phyloP scores from a whole-genome alignment of 2,113 vertebrate species.

The Tauraco erythrolophus region DNA sequence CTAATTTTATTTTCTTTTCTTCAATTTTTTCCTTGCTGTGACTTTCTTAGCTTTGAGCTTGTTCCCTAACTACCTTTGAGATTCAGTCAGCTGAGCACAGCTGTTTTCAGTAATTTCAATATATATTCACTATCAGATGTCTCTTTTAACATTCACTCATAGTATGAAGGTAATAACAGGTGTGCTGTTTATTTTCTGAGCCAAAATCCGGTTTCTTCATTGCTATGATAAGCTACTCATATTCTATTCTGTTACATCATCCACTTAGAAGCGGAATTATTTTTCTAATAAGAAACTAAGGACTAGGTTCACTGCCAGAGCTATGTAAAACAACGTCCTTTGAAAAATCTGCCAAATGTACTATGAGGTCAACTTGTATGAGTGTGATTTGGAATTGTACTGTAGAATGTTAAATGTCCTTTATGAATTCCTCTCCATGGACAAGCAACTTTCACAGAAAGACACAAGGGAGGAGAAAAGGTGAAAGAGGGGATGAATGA shows the following conservation, averaged over 20 bases:
- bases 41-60: not conserved
- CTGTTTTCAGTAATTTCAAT: slow-evolving; percentile 39
- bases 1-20: not conserved
- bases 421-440: not conserved
- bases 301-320: not conserved
- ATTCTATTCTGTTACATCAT: not conserved
- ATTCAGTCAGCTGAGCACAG: not conserved
- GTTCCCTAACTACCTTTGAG: not conserved
- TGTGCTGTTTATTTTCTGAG: not conserved
- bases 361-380: not conserved
- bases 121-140: not conserved
- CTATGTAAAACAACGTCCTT: not conserved
- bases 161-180: not conserved
- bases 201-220: not conserved
- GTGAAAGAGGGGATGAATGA: not conserved
- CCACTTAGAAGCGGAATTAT: not conserved
- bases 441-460: not conserved
- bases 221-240: not conserved
- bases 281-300: slow-evolving; percentile 7
- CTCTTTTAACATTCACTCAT: not conserved
- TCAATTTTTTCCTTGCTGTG: not conserved
- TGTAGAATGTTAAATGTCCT: not conserved
- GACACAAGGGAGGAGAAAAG: not conserved
- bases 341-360: not conserved
- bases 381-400: not conserved